Conservation (phyloP, 2,113 vertebrate species). For the Canis aureus region DNA sequence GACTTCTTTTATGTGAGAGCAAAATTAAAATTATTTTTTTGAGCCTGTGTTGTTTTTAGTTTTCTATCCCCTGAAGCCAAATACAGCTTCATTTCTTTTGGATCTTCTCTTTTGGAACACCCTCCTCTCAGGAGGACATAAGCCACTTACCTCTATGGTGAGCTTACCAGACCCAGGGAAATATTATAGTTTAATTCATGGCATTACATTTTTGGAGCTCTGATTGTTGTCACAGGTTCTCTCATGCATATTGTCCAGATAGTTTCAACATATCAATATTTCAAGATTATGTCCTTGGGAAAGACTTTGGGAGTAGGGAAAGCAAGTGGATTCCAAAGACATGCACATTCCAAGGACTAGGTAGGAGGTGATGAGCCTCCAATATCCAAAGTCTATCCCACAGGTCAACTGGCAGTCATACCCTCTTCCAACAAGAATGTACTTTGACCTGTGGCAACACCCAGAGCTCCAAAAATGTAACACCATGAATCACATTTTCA, state of each 20-base stretch:
- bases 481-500: not conserved
- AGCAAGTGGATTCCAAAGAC: not conserved
- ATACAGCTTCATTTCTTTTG: not conserved
- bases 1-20: not conserved
- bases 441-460: not conserved
- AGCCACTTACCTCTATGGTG: not conserved
- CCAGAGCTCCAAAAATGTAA: not conserved
- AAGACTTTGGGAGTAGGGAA: not conserved
- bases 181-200: not conserved
- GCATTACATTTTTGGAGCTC: not conserved
- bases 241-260: not conserved
- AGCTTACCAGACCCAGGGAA: not conserved
- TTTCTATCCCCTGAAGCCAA: not conserved
- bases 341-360: not conserved
- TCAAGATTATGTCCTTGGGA: not conserved
- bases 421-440: not conserved
- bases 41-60: not conserved
- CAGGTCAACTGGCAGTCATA: rapidly evolving
- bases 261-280: not conserved
- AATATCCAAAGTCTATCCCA: too few species aligned
- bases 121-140: not conserved
- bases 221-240: not conserved
- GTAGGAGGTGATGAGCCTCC: not conserved
- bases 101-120: not conserved
- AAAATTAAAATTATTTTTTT: conserved; percentile 12